Conservation (phyloP, 1,140 invertebrate genomes). For the Teleopsis dalmanni region DNA sequence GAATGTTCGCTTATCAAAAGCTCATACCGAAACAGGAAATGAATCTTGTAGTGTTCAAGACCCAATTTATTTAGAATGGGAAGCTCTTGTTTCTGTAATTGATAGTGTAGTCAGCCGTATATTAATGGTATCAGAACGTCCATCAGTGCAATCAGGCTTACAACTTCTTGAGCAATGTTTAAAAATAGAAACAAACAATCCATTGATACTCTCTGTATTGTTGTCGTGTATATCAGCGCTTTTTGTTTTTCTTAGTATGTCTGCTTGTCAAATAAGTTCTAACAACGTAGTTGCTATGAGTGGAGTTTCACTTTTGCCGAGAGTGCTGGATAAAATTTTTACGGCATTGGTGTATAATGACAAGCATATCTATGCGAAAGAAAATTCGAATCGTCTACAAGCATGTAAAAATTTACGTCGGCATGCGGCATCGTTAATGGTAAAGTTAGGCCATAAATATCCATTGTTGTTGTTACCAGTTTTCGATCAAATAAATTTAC, state of each 20-base stretch:
- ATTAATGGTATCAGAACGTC: slow-evolving; percentile 56
- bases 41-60: slow-evolving; percentile 48
- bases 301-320: slow-evolving; percentile 62
- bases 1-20: slow-evolving; percentile 54
- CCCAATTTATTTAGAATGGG: slow-evolving; percentile 75
- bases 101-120: slow-evolving; percentile 75
- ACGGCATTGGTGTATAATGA: slow-evolving; percentile 66
- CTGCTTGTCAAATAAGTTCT: slow-evolving; percentile 64
- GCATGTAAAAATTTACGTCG: slow-evolving; percentile 76
- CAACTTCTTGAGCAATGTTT: slow-evolving; percentile 69
- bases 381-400: slow-evolving; percentile 48
- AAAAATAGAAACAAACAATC: slow-evolving; percentile 63
- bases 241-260: slow-evolving; percentile 82
- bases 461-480: slow-evolving; percentile 73
- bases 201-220: slow-evolving; percentile 69
- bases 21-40: slow-evolving; percentile 43
- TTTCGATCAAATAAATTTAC: slow-evolving; percentile 75
- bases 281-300: slow-evolving; percentile 57
- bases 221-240: slow-evolving; percentile 84
- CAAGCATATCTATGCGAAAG: slow-evolving; percentile 48
- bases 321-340: slow-evolving; percentile 82
- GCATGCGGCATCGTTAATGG: slow-evolving; percentile 80
- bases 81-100: slow-evolving; percentile 62
- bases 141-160: slow-evolving; percentile 59
- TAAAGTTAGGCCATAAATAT: slow-evolving; percentile 82